phyloP scores from a whole-genome alignment of 30 jellyfish, hydroid and myxozoan genomes.

The Cassiopea andromeda region DNA sequence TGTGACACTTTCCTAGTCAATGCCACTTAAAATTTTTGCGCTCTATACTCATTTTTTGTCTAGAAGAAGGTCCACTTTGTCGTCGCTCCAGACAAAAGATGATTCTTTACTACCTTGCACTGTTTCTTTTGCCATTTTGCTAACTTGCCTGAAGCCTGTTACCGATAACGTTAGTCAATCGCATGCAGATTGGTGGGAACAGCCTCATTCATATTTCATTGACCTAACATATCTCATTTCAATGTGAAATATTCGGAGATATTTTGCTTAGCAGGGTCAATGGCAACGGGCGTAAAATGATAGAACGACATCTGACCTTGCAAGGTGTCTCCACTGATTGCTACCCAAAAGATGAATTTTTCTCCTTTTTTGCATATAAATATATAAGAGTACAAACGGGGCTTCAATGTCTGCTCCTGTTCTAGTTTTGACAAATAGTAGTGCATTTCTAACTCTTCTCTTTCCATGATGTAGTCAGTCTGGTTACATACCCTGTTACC shows the following conservation, averaged over 20 bases:
- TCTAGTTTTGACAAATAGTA: too few species aligned
- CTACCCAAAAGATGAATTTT: not conserved
- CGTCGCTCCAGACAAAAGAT: constrained; percentile 28
- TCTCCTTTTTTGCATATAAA: not conserved
- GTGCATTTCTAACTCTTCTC: too few species aligned
- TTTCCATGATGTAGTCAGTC: too few species aligned
- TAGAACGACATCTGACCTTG: not conserved
- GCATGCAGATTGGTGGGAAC: constrained; percentile 1
- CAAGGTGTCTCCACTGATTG: not conserved
- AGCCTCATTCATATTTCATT: not conserved
- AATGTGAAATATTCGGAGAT: not conserved
- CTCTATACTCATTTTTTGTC: constrained; percentile 15
- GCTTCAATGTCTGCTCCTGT: not conserved
- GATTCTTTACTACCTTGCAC: constrained; percentile 4
- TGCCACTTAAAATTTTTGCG: not conserved
- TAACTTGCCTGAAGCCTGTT: not conserved
- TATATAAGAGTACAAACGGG: not conserved
- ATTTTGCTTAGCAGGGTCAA: not conserved
- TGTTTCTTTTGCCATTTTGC: constrained; percentile 1
- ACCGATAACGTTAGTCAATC: not conserved
- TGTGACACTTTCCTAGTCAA: constrained; percentile 28
- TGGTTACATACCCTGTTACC: too few species aligned
- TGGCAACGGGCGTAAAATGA: not conserved
- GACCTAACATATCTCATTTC: not conserved
- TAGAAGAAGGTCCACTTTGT: constrained; percentile 26